Conservation (phyloP, 2,113 vertebrate species). For the Diphyllodes magnificus region DNA sequence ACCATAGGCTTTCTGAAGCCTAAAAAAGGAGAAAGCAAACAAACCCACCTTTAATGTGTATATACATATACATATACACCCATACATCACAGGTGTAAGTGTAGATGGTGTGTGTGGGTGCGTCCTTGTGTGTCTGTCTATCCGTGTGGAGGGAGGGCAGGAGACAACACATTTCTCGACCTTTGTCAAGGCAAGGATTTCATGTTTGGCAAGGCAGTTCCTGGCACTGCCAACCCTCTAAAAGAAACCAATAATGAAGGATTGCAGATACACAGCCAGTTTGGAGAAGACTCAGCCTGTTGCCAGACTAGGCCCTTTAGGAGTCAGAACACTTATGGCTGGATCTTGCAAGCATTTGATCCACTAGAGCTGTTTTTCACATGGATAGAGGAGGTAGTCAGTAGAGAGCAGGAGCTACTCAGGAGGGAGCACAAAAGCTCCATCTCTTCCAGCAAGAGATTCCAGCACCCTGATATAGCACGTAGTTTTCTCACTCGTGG, state of each 20-base stretch:
- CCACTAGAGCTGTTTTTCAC: neutral
- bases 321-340: neutral
- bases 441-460: neutral
- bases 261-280: neutral
- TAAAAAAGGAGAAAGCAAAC: neutral
- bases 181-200: neutral
- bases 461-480: neutral
- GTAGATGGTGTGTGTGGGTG: neutral
- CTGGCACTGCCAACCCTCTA: neutral
- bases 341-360: neutral
- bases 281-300: neutral
- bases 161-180: neutral
- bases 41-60: neutral
- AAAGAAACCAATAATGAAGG: neutral
- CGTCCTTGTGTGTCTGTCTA: fast-evolving
- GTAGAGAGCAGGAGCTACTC: neutral
- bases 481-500: neutral
- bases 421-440: neutral
- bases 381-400: neutral
- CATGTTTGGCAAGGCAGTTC: neutral
- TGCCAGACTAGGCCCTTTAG: neutral
- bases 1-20: neutral
- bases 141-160: neutral
- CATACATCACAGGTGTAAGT: neutral
- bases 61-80: neutral